Evolutionary conservation across 2,113 vertebrate genomes (phyloP).

Genomic region (Crotalus helleri): DNA sequence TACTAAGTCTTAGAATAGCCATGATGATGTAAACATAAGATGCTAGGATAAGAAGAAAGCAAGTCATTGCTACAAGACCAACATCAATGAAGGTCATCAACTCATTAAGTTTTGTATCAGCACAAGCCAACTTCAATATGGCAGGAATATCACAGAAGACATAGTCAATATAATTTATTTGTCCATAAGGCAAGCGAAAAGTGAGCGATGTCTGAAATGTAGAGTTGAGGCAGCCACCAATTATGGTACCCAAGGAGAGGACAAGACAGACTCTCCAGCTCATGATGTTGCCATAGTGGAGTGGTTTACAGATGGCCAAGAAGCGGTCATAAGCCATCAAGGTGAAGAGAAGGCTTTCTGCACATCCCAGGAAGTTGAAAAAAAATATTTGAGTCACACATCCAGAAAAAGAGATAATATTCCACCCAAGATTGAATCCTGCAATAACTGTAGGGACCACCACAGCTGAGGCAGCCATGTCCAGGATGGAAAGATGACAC

Average conservation of each 20-base stretch:
- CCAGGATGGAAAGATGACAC: constrained; percentile 60
- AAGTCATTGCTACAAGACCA: constrained; percentile 57
- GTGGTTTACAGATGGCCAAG: constrained; percentile 63
- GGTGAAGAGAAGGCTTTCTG: constrained; percentile 62
- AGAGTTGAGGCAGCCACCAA: constrained; percentile 58
- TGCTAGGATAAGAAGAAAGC: constrained; percentile 58
- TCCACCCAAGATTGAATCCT: constrained; percentile 49
- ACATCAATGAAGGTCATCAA: constrained; percentile 59
- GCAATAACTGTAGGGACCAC: constrained; percentile 61
- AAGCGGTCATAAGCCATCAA: constrained; percentile 64
- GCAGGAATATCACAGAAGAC: constrained; percentile 66
- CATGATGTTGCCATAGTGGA: constrained; percentile 59
- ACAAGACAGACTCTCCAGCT: constrained; percentile 43
- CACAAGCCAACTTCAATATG: constrained; percentile 52
- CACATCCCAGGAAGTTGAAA: constrained; percentile 65
- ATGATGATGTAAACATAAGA: constrained; percentile 56
- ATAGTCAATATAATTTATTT: constrained; percentile 49
- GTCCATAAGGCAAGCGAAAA: constrained; percentile 59
- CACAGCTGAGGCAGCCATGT: constrained; percentile 59
- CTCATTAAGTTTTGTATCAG: constrained; percentile 58
- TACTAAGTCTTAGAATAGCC: constrained; percentile 47
- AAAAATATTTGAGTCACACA: constrained; percentile 60
- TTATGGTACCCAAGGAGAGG: constrained; percentile 55
- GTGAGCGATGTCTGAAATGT: constrained; percentile 61
- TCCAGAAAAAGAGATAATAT: constrained; percentile 54